Evolutionary conservation across 2,113 vertebrate genomes (phyloP), one percentile per base, ranked within the genome.

Genomic region (Holacanthus passer): DNA sequence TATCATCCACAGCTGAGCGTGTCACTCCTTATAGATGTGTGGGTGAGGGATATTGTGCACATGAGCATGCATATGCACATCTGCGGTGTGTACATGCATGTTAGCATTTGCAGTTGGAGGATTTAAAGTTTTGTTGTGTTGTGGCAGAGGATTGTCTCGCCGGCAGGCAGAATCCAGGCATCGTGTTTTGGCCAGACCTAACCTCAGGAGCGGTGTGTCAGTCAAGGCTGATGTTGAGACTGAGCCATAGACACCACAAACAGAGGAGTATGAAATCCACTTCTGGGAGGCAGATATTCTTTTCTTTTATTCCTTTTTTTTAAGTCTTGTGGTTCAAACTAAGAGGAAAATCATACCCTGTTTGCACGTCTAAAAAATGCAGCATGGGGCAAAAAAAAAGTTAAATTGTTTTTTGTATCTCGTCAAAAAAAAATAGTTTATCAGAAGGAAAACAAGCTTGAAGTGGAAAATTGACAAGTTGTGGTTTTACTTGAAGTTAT

Each of bases 71-170:
- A 41, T 59, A 20, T 72, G 52, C 78, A 70, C 59, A 71, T 77
- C 75, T 81, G 16, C 7, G 3, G 41, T 73, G n/a, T 66, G 39
- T 39, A 59, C 60, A 55, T 82, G 53, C 67, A 48, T 75, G 64
- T 85, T 86, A 62, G 24, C 76, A 47, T 81, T 70, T 87, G 76
- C 81, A 70, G 22, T 29, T 24, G 60, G 29, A 82, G 81, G 72
- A 81, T 85, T 88, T 87, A 79, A 56, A 76, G 83, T 67, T 63
- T 62, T 67, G 83, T 87, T 84, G 76, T 77, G 58, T 70, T 82
- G 71, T 45, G 39, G 37, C 27, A 37, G 58, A 77, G 70, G 60
- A 37, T 22, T 24, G 63, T 52, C 43, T 59, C 53, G 79, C 80
- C 29, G 22, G 73, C 55, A 48, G 80, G 73, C 70, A 50, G 75